Percentiles rank a stretch among this genome's conserved stretches.
Conservation (phyloP, 2,113 vertebrate genomes). For the Loxodonta africana region DNA sequence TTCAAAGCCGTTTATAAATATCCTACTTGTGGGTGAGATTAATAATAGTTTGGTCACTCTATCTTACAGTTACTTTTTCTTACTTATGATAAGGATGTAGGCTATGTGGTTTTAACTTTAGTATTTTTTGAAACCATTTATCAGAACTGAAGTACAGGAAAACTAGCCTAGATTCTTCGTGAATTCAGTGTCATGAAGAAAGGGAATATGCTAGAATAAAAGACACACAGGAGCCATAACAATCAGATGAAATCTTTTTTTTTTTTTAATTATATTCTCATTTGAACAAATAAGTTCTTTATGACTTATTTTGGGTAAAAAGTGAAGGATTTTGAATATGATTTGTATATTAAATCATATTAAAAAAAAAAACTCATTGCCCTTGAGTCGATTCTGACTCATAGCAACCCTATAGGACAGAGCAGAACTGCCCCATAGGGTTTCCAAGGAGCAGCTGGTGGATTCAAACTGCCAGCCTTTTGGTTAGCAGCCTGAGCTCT, state of each 20-base stretch:
- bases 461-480: too few species aligned
- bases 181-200: neutral
- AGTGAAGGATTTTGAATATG: neutral
- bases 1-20: constrained; percentile 12
- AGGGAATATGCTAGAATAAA: neutral
- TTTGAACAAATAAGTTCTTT: neutral
- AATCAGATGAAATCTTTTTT: too few species aligned
- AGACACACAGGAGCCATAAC: neutral
- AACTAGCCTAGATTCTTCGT: neutral
- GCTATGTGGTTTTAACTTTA: neutral
- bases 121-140: neutral
- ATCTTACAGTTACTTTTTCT: neutral
- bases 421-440: too few species aligned
- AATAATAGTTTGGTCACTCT: neutral
- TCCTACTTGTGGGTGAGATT: neutral
- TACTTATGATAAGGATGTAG: neutral
- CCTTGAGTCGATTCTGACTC: too few species aligned
- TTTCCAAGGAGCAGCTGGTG: too few species aligned
- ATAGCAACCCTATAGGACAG: too few species aligned
- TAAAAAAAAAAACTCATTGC: too few species aligned
- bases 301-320: neutral
- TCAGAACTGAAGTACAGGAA: neutral
- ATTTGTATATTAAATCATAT: too few species aligned
- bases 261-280: neutral
- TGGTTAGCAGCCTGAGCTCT: too few species aligned